Base-by-base conservation (phyloP, 2,113 vertebrate genomes). In the Cebus imitator region DNA sequence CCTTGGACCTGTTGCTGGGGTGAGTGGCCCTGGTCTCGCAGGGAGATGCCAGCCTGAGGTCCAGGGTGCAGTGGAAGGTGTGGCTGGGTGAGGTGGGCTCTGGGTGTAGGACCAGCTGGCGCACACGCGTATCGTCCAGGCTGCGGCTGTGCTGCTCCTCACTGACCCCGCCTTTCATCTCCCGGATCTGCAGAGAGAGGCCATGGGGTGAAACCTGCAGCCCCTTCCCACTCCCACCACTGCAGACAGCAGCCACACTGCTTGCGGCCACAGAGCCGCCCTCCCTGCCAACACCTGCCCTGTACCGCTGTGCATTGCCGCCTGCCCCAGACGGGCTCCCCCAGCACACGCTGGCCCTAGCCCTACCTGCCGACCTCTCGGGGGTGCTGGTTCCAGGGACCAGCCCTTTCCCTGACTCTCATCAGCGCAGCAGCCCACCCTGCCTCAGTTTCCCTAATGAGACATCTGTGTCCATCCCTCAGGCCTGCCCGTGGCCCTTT, bases 71-170 rank as follows among this genome's bases (percentile, higher is more conserved):
- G 87, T 99, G 99, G 35, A 99, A 99, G 0, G 99, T 99, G 87
- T 98, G 99, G 97, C 99, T 99, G 97, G 98, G 98, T 40, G 98
- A 99, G 0, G 98, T 98, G 95, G 99, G 98, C 1, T 98, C 98
- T 9, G 98, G 98, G 96, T 0, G 95, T 91, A 8, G 97, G 98
- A 27, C 35, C 52, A 8, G 97, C 48, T 98, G 98, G 88, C 98
- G 97, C 17, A 98, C 95, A 68, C 98, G 98, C 5, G 99, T 90
- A 80, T 99, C 98, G 40, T 99, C 99, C 90, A 99, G 98, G 94
- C 99, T 99, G 96, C 98, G 98, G 97, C 99, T 99, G 97, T 99
- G 98, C 27, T 98, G 98, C 55, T 99, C 98, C 0, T 95, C 73
- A 5, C 35, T 13, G 5, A 91, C 96, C 89, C 96, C 94, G 1